A percentile compares a stretch with the other conserved stretches of the same genome.
phyloP scores from a whole-genome alignment of 2,888 invertebrate species.

The Palloptera scutellata region DNA sequence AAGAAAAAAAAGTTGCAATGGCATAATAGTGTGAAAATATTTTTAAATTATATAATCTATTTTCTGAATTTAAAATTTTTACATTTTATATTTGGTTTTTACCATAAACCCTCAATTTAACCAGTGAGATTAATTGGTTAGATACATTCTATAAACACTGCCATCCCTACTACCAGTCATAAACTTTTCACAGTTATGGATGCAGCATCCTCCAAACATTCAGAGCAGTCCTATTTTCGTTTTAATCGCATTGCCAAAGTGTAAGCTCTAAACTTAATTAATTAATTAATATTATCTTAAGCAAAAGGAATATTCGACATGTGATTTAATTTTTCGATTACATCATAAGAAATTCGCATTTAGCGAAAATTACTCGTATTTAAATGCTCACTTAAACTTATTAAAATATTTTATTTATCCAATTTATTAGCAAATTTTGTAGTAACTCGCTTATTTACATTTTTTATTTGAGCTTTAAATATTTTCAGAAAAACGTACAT shows the following conservation, averaged over 20 bases:
- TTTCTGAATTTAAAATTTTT: background rate
- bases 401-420: background rate
- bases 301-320: background rate
- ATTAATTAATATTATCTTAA: background rate
- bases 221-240: constrained; percentile 54
- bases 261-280: constrained; percentile 49
- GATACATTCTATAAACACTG: background rate
- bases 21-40: constrained; percentile 16
- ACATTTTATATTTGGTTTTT: background rate
- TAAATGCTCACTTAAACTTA: too few species aligned
- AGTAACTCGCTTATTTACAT: background rate
- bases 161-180: constrained; percentile 46
- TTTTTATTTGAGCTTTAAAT: background rate
- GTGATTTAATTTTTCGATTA: background rate
- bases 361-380: too few species aligned
- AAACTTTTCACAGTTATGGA: constrained; percentile 47
- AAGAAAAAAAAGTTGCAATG: background rate
- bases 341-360: background rate
- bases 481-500: background rate
- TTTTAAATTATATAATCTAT: constrained; percentile 10
- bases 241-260: constrained; percentile 61
- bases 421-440: background rate
- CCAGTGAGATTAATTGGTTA: background rate
- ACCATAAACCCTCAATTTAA: too few species aligned
- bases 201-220: constrained; percentile 52